Percentiles rank a stretch among this genome's conserved stretches.
Evolutionary conservation across 1,140 invertebrate genomes (phyloP).

Genomic region (Fopius arisanus): DNA sequence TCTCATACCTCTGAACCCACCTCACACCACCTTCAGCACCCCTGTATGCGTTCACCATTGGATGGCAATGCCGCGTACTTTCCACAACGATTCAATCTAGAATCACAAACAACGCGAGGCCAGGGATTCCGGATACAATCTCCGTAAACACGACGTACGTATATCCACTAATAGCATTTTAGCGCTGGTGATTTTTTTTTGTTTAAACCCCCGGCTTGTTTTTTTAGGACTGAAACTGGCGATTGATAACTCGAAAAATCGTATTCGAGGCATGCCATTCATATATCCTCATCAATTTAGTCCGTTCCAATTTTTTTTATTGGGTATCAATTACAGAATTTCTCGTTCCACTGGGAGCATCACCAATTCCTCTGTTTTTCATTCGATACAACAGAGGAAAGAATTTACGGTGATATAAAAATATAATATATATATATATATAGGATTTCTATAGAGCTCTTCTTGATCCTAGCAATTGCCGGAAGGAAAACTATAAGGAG

Average conservation of each 20-base stretch:
- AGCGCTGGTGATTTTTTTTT: not conserved
- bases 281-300: too few relatives aligned
- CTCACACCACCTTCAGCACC: not conserved
- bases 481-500: not conserved
- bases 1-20: not conserved
- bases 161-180: conserved; percentile 21
- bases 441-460: not conserved
- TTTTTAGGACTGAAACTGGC: not conserved
- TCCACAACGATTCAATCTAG: conserved; percentile 15
- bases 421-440: too few relatives aligned
- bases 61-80: not conserved
- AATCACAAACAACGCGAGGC: conserved; percentile 13
- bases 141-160: conserved; percentile 2
- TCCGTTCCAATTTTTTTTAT: not conserved
- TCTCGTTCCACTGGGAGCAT: not conserved
- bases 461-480: not conserved
- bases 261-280: too few relatives aligned
- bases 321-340: not conserved
- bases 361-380: not conserved
- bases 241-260: too few relatives aligned
- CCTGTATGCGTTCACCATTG: not conserved
- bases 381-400: not conserved
- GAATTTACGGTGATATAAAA: not conserved
- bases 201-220: not conserved
- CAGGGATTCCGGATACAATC: conserved; percentile 3